A percentile compares a stretch with the other conserved stretches of the same genome.
phyloP scores from a whole-genome alignment of 2,113 vertebrate genomes.

The Delphinapterus leucas region DNA sequence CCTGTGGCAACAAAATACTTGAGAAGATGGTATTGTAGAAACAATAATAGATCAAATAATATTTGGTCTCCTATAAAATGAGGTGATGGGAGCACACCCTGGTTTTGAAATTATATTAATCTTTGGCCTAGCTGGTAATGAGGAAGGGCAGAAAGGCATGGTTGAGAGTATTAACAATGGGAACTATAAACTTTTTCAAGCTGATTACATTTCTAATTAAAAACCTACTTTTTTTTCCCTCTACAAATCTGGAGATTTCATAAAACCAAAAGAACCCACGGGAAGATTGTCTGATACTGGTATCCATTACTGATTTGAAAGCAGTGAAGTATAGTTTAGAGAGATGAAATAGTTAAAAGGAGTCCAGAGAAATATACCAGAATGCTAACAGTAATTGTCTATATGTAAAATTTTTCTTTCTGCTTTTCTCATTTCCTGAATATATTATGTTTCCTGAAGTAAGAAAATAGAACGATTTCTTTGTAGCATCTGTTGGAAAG shows the following conservation, averaged over 20 bases:
- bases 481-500: not conserved
- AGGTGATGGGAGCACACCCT: not conserved
- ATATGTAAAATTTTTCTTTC: not conserved
- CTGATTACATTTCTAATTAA: not conserved
- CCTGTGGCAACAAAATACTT: not conserved
- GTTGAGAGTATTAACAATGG: not conserved
- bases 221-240: not conserved
- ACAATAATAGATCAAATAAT: not conserved
- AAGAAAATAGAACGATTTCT: not conserved
- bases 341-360: not conserved
- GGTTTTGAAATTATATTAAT: not conserved
- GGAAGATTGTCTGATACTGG: not conserved
- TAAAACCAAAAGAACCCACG: not conserved
- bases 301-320: conserved; percentile 26
- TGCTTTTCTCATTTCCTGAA: not conserved
- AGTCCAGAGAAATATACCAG: not conserved
- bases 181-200: not conserved
- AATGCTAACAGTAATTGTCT: not conserved
- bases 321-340: not conserved
- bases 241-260: not conserved
- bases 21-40: not conserved
- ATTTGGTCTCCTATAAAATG: not conserved
- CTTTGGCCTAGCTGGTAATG: not conserved
- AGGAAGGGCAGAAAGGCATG: not conserved
- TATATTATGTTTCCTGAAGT: not conserved